These are phyloP conservation scores for Lophochroa leadbeateri DNA, from an alignment of 2,113 vertebrate genomes.

Conservation along the genomic window DNA sequence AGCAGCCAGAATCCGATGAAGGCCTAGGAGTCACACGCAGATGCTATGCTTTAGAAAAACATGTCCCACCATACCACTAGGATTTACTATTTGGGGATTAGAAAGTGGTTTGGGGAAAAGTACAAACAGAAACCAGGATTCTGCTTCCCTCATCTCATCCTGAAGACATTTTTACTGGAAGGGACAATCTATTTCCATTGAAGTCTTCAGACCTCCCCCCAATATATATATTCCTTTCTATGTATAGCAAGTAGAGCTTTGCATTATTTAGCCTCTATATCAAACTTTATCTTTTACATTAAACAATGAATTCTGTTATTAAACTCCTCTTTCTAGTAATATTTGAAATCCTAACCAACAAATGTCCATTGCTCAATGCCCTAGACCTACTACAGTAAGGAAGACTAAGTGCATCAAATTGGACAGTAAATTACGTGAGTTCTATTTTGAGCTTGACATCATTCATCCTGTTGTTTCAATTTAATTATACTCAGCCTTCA, in stretches of 20 bases:
- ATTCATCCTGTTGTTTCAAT: constrained; percentile 47
- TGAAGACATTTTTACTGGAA: neutral
- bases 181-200: neutral
- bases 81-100: neutral
- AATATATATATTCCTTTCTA: neutral
- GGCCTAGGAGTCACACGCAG: neutral
- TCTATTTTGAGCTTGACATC: constrained; percentile 23
- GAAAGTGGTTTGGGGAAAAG: neutral
- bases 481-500: constrained; percentile 48
- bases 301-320: neutral
- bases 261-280: neutral
- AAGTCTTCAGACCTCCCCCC: neutral
- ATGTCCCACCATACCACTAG: neutral
- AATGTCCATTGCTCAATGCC: neutral
- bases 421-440: neutral
- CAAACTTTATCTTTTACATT: neutral
- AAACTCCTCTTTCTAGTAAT: neutral
- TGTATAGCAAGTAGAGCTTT: neutral
- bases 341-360: neutral
- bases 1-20: neutral
- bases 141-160: neutral
- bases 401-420: neutral
- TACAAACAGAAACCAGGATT: neutral
- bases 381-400: neutral
- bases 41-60: neutral